These are phyloP conservation scores for Macroramphosus scolopax DNA, from an alignment of 2,797 vertebrate species.

Conservation along the genomic window DNA sequence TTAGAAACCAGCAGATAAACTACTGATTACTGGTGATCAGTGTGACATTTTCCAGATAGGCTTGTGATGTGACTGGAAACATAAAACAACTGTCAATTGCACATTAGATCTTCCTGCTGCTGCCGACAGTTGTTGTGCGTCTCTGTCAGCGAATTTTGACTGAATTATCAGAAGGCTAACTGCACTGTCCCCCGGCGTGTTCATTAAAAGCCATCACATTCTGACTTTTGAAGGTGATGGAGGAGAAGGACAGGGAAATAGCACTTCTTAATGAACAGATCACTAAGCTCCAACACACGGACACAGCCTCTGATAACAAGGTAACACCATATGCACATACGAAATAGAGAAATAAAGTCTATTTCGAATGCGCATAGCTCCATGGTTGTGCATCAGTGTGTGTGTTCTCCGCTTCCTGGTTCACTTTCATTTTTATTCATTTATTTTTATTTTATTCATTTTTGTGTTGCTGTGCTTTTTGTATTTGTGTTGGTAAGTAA, in stretches of 20 bases:
- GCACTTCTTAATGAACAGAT: constrained; percentile 87
- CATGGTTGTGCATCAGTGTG: constrained; percentile 58
- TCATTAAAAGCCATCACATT: constrained; percentile 77
- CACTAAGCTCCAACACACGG: constrained; percentile 83
- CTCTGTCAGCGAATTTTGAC: constrained; percentile 12
- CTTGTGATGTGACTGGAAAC: not conserved
- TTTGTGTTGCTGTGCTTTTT: constrained; percentile 26
- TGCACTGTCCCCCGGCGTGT: constrained; percentile 22
- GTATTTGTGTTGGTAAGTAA: constrained; percentile 59
- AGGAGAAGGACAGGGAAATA: constrained; percentile 90
- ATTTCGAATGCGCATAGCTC: constrained; percentile 61
- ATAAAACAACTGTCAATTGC: no score
- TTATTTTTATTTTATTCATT: constrained; percentile 30
- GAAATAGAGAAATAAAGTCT: constrained; percentile 48
- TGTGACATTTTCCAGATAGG: not conserved
- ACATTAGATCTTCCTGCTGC: no score
- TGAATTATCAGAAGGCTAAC: constrained; percentile 5
- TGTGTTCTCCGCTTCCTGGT: constrained; percentile 48
- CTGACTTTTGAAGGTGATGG: constrained; percentile 86
- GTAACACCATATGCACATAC: constrained; percentile 75
- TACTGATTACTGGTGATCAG: not conserved
- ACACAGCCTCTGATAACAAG: constrained; percentile 85
- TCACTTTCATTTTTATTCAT: constrained; percentile 34
- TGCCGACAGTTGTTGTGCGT: constrained; percentile 10
- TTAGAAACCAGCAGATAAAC: not conserved